Conservation (phyloP, 2,113 vertebrate species). For the Rhinopithecus roxellana region DNA sequence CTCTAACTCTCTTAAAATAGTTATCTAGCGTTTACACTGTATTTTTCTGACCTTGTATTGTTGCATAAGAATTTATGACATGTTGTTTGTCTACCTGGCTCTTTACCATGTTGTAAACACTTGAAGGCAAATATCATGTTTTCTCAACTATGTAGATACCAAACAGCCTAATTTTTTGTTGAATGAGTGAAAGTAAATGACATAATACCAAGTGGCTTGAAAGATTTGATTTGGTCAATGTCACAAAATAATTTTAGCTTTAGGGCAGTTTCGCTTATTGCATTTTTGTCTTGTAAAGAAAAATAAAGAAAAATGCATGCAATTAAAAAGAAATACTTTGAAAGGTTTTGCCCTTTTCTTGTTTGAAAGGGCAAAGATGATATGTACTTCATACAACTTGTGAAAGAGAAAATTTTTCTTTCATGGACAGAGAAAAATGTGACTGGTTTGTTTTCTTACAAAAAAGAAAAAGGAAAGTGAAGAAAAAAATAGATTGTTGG, state of each 20-base stretch:
- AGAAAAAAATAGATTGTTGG: neutral
- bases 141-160: neutral
- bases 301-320: slow-evolving; percentile 56
- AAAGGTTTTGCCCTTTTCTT: slow-evolving; percentile 63
- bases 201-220: neutral
- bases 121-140: neutral
- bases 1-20: neutral
- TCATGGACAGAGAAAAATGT: slow-evolving; percentile 50
- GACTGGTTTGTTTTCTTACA: neutral
- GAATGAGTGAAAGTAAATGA: neutral
- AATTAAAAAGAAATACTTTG: slow-evolving; percentile 54
- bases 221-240: slow-evolving; percentile 8
- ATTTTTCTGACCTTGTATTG: neutral
- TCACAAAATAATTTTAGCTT: slow-evolving; percentile 29
- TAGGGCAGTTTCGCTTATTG: slow-evolving; percentile 19
- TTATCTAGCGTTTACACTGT: neutral
- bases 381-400: neutral
- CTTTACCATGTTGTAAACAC: neutral
- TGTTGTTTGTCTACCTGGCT: neutral
- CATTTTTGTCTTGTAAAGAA: slow-evolving; percentile 31
- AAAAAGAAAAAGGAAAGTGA: neutral
- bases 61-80: neutral
- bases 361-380: slow-evolving; percentile 52
- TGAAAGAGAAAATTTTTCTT: slow-evolving; percentile 57
- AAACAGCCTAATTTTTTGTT: neutral